A percentile compares a stretch with the other conserved stretches of the same genome.
phyloP scores from a whole-genome alignment of 2,113 vertebrate species.

The Hiodon alosoides region DNA sequence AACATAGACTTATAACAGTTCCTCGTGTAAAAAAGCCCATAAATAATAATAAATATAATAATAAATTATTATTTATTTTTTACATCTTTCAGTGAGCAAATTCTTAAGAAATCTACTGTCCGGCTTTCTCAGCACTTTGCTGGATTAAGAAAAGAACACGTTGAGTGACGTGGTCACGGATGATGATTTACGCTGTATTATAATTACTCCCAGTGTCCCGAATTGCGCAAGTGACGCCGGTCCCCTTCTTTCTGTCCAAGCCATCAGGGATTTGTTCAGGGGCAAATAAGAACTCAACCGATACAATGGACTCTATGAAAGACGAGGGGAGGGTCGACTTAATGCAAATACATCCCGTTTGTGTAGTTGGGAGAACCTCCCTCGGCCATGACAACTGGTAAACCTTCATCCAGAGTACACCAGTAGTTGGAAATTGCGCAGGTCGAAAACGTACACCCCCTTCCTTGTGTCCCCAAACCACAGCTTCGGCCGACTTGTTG shows the following conservation, averaged over 20 bases:
- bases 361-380: conserved; percentile 51
- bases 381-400: conserved; percentile 43
- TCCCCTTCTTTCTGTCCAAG: conserved; percentile 29
- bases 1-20: no score
- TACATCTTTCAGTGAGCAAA: no score
- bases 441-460: background rate
- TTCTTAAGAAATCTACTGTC: no score
- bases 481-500: background rate
- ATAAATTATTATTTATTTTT: no score
- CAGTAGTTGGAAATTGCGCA: conserved; percentile 18
- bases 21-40: no score
- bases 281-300: conserved; percentile 60
- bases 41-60: no score
- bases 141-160: background rate
- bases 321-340: conserved; percentile 62
- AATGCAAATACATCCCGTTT: conserved; percentile 69
- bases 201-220: background rate
- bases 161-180: background rate
- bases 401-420: conserved; percentile 33
- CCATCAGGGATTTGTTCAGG: conserved; percentile 62
- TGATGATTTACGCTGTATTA: conserved; percentile 5
- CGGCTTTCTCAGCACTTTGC: background rate
- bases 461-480: background rate
- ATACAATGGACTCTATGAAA: conserved; percentile 65
- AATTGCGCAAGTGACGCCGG: background rate